Base-by-base conservation (phyloP, 2,888 invertebrate species). In the Thera obeliscata region DNA sequence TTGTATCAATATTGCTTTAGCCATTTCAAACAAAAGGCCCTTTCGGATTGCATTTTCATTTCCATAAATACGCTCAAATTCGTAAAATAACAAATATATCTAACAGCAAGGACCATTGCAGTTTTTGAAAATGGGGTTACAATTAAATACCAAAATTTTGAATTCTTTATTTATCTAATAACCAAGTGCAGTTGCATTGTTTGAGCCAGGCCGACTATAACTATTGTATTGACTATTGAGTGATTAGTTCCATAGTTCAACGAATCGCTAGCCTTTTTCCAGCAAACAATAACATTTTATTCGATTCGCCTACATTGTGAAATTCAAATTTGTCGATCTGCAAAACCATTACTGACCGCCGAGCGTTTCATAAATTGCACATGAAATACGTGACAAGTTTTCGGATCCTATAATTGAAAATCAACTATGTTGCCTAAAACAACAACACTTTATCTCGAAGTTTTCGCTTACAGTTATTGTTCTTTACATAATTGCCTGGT, bases 341-440 rank as follows among this genome's bases (percentile, higher is more conserved):
- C 65, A 69, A 62, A 76, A 72, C 76, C 74, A 78, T 83, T 80
- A 78, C 74, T 78, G 76, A 78, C 82, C 82, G 81, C 81, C 80
- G 54, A 65, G 81, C 81, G 81, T 83, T 82, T 78, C 75, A 78
- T 78, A 87, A 87, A 87, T 87, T 81, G 80, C 80, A 81, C 78
- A 80, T 87, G 83, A 88, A 87, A 85, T 87, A 87, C 81, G 80
- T 77, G 81, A 79, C 74, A 82, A 88, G 83, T 87, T 88, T 84
- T 81, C 79, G 80, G 79, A 80, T 79, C 79, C 82, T 87, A 52
- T 52, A 88, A 89, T 88, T 88, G 84, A 79, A 86, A 86, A 87
- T 85, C 79, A 87, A 87, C 85, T 86, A 82, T 79, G 82, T 71
- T 78, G 75, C 74, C 75, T 76, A 77, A 75, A 83, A 84, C 82